Conservation (phyloP, 2,113 vertebrate species). For the Beaufortia kweichowensis region DNA sequence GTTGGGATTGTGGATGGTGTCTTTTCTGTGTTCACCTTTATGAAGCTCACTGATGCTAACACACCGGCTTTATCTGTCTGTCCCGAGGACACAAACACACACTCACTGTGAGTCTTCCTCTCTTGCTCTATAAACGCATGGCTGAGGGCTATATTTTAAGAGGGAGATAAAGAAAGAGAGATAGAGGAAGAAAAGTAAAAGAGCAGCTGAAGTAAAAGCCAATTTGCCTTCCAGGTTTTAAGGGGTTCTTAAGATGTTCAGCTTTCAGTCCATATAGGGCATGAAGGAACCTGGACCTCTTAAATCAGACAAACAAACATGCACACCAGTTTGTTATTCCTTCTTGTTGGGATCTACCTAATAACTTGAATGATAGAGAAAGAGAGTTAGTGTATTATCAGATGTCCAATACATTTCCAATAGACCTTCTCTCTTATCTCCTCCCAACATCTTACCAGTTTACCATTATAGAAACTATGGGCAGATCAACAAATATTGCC, state of each 20-base stretch:
- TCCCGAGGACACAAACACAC: constrained; percentile 42
- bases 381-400: neutral
- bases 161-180: constrained; percentile 37
- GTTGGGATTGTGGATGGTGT: constrained; percentile 47
- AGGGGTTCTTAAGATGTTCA: constrained; percentile 42
- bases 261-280: constrained; percentile 38
- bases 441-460: neutral
- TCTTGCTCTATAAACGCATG: constrained; percentile 36
- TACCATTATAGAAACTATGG: constrained; percentile 7
- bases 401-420: neutral
- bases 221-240: constrained; percentile 39
- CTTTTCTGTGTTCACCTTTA: constrained; percentile 67
- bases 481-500: constrained; percentile 6
- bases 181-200: constrained; percentile 3
- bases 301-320: constrained; percentile 32
- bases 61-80: constrained; percentile 19
- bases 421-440: neutral
- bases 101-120: constrained; percentile 46
- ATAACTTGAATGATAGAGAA: too few relatives aligned
- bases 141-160: constrained; percentile 32
- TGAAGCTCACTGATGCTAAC: constrained; percentile 14
- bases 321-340: neutral
- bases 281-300: constrained; percentile 40
- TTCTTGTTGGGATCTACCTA: neutral
- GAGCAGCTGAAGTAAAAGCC: constrained; percentile 23